Evolutionary conservation across 2,888 invertebrate genomes (phyloP).

Genomic region (Temnothorax ravouxi): DNA sequence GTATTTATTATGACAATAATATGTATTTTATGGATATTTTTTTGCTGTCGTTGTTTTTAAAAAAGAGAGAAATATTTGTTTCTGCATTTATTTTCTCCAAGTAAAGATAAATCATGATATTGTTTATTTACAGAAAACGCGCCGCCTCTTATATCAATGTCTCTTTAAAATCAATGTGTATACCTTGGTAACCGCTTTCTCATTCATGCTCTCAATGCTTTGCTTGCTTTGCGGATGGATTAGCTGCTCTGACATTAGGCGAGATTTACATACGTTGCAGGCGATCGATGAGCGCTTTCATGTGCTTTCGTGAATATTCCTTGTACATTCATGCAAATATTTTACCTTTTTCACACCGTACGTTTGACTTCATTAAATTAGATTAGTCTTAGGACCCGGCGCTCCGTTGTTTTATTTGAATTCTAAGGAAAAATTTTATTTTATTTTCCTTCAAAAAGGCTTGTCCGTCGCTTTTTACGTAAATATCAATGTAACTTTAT

Average conservation of each 20-base stretch:
- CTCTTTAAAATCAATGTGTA: conserved; percentile 36
- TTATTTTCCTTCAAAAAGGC: conserved; percentile 40
- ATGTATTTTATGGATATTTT: neutral
- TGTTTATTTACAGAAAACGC: neutral
- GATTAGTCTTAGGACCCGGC: conserved; percentile 35
- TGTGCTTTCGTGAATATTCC: neutral
- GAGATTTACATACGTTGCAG: conserved; percentile 34
- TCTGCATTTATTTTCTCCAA: neutral
- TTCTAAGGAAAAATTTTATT: conserved; percentile 64
- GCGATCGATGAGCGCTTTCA: conserved; percentile 18
- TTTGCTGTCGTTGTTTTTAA: neutral
- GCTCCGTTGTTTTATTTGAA: conserved; percentile 50
- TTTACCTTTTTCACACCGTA: neutral
- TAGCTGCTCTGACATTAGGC: conserved; percentile 26
- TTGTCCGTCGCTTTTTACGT: conserved; percentile 41
- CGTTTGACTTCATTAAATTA: conserved; percentile 28
- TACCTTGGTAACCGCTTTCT: conserved; percentile 31
- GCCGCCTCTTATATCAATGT: neutral
- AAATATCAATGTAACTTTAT: conserved; percentile 47
- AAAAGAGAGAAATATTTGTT: neutral
- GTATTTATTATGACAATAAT: neutral
- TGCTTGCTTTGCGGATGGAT: conserved; percentile 28
- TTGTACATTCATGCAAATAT: neutral
- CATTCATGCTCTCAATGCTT: conserved; percentile 13
- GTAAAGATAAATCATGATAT: neutral